A percentile compares a stretch with the other conserved stretches of the same genome.
These are phyloP conservation scores for Bombus haemorrhoidalis DNA, from an alignment of 1,140 invertebrate species.

Conservation along the genomic window DNA sequence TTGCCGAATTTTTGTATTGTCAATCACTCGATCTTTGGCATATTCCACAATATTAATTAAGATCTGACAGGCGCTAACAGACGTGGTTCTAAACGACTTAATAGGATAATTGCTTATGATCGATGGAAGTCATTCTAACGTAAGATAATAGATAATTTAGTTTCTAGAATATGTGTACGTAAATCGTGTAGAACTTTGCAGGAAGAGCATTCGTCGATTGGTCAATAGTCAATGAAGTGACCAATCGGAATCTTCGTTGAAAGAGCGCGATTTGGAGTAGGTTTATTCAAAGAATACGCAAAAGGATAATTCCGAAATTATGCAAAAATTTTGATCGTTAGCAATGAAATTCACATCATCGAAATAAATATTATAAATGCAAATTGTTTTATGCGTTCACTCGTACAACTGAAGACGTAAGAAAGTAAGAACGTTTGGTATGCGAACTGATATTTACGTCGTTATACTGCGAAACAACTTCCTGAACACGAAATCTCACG, in stretches of 20 bases:
- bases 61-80: no score
- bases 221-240: background rate
- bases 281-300: slow-evolving; percentile 21
- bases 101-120: background rate
- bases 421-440: slow-evolving; percentile 50
- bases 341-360: background rate
- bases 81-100: background rate
- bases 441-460: slow-evolving; percentile 59
- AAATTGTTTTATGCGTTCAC: slow-evolving; percentile 2
- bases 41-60: background rate
- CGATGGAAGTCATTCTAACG: background rate
- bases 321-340: background rate
- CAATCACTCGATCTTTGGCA: background rate
- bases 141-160: background rate
- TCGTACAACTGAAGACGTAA: slow-evolving; percentile 25
- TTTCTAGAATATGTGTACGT: background rate
- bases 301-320: background rate
- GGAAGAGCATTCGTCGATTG: background rate
- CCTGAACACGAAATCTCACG: slow-evolving; percentile 7
- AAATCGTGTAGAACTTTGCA: background rate
- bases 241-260: slow-evolving; percentile 24
- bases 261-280: slow-evolving; percentile 45
- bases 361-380: background rate
- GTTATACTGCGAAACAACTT: slow-evolving; percentile 6
- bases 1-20: background rate